Base-by-base conservation (phyloP, 1,140 invertebrate species). In the Habropoda laboriosa region DNA sequence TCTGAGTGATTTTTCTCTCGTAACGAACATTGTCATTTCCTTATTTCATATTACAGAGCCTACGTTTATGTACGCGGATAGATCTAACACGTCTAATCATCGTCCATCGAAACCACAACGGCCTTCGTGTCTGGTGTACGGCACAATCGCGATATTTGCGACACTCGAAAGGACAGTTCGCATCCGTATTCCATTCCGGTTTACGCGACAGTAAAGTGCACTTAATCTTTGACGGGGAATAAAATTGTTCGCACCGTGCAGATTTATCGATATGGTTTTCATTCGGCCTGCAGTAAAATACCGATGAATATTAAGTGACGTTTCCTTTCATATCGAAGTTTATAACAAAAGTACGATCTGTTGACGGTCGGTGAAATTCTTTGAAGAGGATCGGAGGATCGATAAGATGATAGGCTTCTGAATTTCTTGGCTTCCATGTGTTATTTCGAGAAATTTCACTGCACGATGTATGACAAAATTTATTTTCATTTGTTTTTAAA, bases 81-180 rank as follows among this genome's bases (percentile, higher is more conserved):
- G 42, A 53, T 73, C 72, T 85, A 86, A 86, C 79, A 45, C 60
- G 79, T 75, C 87, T 88, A 88, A 90, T 90, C 79, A 74, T 81
- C 55, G 64, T 60, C 53, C 64, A 72, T 82, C 82, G 75, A 89
- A 89, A 89, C 87, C 86, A 58, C 89, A 79, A 10, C 82, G 77
- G 53, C 88, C 89, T 89, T 90, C 85, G 60, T 1, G 63, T 0
- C 18, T 64, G 58, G 57, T 58, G 63, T 83, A 72, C 49, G 16
- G 60, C 30, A 45, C 57, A 35, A 71, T 53, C 35, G 32, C 58
- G n/a, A 55, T 24, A 66, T 64, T 61, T 27, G 63, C 64, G 61
- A 76, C 38, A 76, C 45, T 71, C 18, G 30, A 74, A 6, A 55
- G 49, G 60, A 76, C 51, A 0, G 0, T 10, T 53, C 16, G 63